Evolutionary conservation across 2,113 vertebrate species (phyloP).

Genomic region (Pycnonotus jocosus): DNA sequence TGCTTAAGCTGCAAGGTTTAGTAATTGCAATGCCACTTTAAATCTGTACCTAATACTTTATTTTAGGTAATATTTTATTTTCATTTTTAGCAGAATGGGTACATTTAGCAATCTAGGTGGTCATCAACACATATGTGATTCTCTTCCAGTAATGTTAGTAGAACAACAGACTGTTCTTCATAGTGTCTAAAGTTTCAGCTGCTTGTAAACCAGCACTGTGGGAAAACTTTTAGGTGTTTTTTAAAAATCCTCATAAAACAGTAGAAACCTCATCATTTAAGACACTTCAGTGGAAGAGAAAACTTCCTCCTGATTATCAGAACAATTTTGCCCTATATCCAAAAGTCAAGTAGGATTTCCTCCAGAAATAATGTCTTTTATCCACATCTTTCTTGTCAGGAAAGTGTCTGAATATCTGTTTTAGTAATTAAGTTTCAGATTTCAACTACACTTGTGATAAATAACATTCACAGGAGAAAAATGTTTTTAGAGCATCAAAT

Average conservation of each 20-base stretch:
- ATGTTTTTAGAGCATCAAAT: not conserved
- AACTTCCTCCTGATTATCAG: not conserved
- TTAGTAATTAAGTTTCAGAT: not conserved
- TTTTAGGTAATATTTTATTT: not conserved
- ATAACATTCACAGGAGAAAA: not conserved
- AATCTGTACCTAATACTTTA: not conserved
- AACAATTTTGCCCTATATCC: not conserved
- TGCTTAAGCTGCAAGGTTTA: not conserved
- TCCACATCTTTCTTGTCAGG: not conserved
- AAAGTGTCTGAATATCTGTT: not conserved
- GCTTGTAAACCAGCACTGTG: not conserved
- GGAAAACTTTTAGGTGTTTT: slow-evolving; percentile 7
- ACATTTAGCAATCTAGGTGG: not conserved
- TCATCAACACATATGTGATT: not conserved
- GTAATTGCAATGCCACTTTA: not conserved
- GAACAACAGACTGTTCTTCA: not conserved
- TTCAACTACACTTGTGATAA: not conserved
- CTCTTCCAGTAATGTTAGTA: not conserved
- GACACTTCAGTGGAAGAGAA: not conserved
- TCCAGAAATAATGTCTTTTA: not conserved
- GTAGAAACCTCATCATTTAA: slow-evolving; percentile 10
- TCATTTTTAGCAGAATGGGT: not conserved
- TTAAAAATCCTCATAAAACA: not conserved
- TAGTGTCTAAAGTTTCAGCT: not conserved
- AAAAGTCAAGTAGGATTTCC: not conserved